Percentiles rank a stretch among this genome's conserved stretches.
phyloP scores from a whole-genome alignment of 2,888 invertebrate species.

The Fragum sueziense region DNA sequence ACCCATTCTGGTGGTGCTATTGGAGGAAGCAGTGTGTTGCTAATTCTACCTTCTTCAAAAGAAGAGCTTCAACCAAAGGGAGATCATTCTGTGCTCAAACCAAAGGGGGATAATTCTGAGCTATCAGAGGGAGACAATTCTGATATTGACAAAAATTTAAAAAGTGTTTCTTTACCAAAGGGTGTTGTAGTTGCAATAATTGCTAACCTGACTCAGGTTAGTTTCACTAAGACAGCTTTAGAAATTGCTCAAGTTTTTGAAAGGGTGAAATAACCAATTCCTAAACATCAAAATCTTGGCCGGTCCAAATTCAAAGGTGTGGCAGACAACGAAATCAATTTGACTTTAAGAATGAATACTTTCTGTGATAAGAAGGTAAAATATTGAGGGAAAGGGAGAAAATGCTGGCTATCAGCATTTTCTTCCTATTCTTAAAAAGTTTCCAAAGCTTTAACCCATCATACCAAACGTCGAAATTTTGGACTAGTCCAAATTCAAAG shows the following conservation, averaged over 20 bases:
- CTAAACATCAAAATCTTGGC: no score
- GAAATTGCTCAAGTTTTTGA: constrained; percentile 82
- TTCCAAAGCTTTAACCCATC: no score
- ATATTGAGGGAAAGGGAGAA: neutral
- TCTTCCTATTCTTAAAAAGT: no score
- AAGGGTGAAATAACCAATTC: constrained; percentile 11
- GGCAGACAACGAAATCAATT: no score
- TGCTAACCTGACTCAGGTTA: constrained; percentile 82
- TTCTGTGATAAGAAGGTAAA: neutral
- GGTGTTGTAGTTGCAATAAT: constrained; percentile 84
- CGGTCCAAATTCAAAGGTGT: no score
- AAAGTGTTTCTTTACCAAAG: constrained; percentile 65
- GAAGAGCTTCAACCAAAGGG: neutral
- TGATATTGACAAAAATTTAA: neutral
- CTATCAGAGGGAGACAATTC: no score
- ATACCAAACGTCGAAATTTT: no score
- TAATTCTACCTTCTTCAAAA: constrained; percentile 81
- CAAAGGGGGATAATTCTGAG: no score
- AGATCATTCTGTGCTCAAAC: neutral
- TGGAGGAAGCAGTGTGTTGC: constrained; percentile 84
- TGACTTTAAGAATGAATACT: no score
- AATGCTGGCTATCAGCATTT: neutral
- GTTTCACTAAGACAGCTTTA: constrained; percentile 79
- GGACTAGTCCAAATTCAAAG: no score
- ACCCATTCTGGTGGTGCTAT: constrained; percentile 85